Percentiles rank a stretch among this genome's conserved stretches.
These are phyloP conservation scores for Hirtodrosophila confusa DNA, from an alignment of 2,888 invertebrate species.

Conservation along the genomic window DNA sequence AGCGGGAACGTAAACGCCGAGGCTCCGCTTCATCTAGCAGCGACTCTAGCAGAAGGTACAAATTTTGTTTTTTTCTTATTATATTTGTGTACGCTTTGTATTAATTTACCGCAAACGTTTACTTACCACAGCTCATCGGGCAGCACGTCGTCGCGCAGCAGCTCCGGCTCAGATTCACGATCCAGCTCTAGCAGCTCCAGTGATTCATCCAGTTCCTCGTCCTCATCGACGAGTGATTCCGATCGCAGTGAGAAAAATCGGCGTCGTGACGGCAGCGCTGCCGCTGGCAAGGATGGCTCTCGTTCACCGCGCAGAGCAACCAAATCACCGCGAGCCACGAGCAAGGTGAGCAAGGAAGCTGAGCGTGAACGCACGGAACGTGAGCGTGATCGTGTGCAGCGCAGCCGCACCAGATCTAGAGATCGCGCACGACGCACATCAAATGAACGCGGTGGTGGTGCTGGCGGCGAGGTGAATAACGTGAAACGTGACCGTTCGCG, in stretches of 20 bases:
- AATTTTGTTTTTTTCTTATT: not conserved
- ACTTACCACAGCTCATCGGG: constrained; percentile 88
- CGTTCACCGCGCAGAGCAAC: constrained; percentile 70
- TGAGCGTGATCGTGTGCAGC: constrained; percentile 58
- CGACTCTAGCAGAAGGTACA: constrained; percentile 90
- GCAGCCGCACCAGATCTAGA: constrained; percentile 53
- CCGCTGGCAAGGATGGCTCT: constrained; percentile 55
- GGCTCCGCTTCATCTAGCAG: constrained; percentile 91
- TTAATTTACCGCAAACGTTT: constrained; percentile 17
- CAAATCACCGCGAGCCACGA: constrained; percentile 68
- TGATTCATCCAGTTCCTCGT: constrained; percentile 86
- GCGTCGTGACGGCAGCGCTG: constrained; percentile 52
- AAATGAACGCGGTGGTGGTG: constrained; percentile 43
- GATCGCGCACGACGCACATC: constrained; percentile 69
- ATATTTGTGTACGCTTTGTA: not conserved
- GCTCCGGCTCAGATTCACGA: constrained; percentile 89
- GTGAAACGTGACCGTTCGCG: constrained; percentile 74
- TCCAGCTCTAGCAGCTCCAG: constrained; percentile 89
- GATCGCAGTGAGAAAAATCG: constrained; percentile 84
- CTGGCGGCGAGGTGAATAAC: constrained; percentile 50
- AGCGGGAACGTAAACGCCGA: constrained; percentile 84
- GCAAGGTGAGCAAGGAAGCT: constrained; percentile 68
- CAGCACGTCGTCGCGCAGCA: constrained; percentile 91
- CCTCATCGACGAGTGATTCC: constrained; percentile 88
- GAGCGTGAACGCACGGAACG: constrained; percentile 65